A percentile compares a stretch with the other conserved stretches of the same genome.
Evolutionary conservation across 2,797 vertebrate genomes (phyloP).

Genomic region (Sebastes glaucus): DNA sequence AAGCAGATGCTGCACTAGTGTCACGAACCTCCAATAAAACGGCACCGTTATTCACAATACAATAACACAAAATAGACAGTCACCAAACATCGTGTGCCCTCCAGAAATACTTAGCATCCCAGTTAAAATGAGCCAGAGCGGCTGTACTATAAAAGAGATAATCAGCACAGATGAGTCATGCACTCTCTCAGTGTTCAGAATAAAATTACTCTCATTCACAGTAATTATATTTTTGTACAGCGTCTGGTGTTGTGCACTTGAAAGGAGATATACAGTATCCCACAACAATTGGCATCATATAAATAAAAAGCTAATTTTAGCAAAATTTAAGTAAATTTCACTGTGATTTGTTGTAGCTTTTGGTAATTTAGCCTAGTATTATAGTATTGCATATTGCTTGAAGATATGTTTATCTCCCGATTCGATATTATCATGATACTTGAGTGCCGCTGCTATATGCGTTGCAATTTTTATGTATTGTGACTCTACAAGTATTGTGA

Average conservation of each 20-base stretch:
- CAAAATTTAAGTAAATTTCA: not conserved
- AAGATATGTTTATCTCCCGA: no score
- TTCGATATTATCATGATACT: no score
- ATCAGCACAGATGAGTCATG: slow-evolving; percentile 36
- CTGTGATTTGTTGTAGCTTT: not conserved
- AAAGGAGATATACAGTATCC: not conserved
- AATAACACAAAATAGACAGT: slow-evolving; percentile 37
- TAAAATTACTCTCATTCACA: slow-evolving; percentile 28
- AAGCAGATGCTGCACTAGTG: slow-evolving; percentile 43
- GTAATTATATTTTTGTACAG: not conserved
- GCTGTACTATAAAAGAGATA: slow-evolving; percentile 30
- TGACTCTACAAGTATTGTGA: no score
- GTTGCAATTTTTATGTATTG: no score
- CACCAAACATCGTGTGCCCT: slow-evolving; percentile 42
- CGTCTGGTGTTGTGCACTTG: not conserved
- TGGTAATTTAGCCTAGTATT: not conserved
- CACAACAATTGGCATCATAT: not conserved
- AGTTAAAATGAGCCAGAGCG: slow-evolving; percentile 22
- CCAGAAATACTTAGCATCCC: slow-evolving; percentile 23
- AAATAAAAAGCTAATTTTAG: not conserved
- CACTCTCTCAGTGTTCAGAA: slow-evolving; percentile 13
- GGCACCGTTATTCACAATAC: slow-evolving; percentile 31
- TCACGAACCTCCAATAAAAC: slow-evolving; percentile 40
- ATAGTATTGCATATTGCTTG: not conserved
- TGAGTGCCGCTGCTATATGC: no score